Evolutionary conservation across 2,888 invertebrate genomes (phyloP), one percentile per base, ranked within the genome.

Genomic region (Polymixis lichenea): DNA sequence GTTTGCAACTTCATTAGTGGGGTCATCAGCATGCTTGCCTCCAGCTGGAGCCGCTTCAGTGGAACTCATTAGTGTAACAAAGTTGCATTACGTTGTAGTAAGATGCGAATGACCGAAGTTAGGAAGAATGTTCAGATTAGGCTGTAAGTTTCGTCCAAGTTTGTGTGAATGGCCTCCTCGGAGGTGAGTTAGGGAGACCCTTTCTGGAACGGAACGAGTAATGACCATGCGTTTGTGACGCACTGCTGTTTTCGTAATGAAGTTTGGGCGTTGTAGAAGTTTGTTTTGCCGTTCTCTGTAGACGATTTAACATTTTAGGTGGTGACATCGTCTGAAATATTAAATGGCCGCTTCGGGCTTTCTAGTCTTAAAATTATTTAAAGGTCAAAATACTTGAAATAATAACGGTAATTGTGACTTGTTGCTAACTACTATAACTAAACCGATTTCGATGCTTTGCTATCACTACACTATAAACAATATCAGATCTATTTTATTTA

Each of bases 51-150:
- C 74, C 32, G 76, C 72, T 72, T 53, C 73, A 49, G 68, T 56
- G 38, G 66, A 86, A 79, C 74, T 86, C 86, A 76, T 86, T 86
- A 83, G 86, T 71, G 60, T 71, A 74, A 86, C 77, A 78, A 78
- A 80, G 76, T 85, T 85, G 83, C 86, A 86, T 85, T 87, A 80
- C 72, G 76, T 73, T 80, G 67, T 86, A 75, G 72, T 77, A 65
- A 73, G 71, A 83, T 69, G 77, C 46, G 83, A 87, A 87, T 86
- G 75, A 73, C 62, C 56, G 22, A 86, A 87, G 81, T 87, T 87
- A 49, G 25, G 65, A 85, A 87, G 83, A 86, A 72, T 86, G 83
- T 78, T 78, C 66, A 75, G 80, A 86, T 87, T 87, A 77, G 86
- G 74, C 69, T 65, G 75, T 78, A 75, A 72, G 71, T 83, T 83